Conservation (phyloP, 2,797 vertebrate species). For the Platyrinchus mystaceus region DNA sequence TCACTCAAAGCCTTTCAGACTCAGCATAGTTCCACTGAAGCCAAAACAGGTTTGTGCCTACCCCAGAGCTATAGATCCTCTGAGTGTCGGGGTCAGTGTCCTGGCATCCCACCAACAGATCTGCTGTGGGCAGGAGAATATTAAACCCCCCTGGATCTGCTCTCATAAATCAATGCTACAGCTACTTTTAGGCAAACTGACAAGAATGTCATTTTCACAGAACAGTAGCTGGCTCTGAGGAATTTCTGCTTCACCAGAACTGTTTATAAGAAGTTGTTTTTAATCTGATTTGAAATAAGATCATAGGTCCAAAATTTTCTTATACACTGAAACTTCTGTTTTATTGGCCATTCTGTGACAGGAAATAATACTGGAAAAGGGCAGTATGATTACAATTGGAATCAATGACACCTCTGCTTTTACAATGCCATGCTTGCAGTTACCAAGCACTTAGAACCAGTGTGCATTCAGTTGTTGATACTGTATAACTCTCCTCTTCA, state of each 20-base stretch:
- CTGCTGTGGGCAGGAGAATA: neutral
- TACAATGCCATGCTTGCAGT: neutral
- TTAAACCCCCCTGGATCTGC: neutral
- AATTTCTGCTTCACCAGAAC: neutral
- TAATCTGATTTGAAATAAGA: neutral
- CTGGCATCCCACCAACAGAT: neutral
- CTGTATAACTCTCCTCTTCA: neutral
- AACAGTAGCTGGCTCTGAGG: neutral
- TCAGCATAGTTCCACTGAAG: neutral
- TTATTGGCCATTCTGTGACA: neutral
- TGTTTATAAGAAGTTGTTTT: neutral
- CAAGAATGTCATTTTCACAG: neutral
- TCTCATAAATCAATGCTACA: neutral
- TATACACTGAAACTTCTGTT: neutral
- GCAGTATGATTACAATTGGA: neutral
- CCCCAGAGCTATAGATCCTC: neutral
- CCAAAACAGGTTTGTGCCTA: neutral
- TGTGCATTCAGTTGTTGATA: neutral
- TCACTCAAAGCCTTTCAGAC: neutral
- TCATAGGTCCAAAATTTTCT: neutral
- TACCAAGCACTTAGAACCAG: neutral
- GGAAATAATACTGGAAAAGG: neutral
- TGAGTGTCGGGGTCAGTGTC: neutral
- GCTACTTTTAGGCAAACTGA: constrained; percentile 1
- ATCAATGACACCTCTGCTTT: neutral